A percentile compares a stretch with the other conserved stretches of the same genome.
phyloP scores from a whole-genome alignment of 2,113 vertebrate genomes.

The Oryzias javanicus region DNA sequence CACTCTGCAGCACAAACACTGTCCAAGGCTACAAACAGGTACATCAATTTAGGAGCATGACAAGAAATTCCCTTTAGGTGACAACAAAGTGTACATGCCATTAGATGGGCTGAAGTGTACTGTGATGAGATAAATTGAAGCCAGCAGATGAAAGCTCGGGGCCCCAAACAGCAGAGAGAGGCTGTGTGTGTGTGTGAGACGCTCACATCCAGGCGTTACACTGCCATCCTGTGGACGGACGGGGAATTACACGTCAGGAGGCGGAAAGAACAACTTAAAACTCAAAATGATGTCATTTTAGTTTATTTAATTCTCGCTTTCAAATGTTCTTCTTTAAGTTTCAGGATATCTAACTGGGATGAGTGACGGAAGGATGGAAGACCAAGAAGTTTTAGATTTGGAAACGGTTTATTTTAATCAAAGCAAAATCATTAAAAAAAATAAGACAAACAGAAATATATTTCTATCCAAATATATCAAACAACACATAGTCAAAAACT shows the following conservation, averaged over 20 bases:
- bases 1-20: slow-evolving; percentile 54
- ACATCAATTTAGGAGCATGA: slow-evolving; percentile 63
- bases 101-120: slow-evolving; percentile 66
- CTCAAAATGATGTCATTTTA: too few relatives aligned
- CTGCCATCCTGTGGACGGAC: slow-evolving; percentile 61
- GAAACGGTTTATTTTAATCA: too few relatives aligned
- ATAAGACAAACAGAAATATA: too few relatives aligned
- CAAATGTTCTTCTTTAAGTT: too few relatives aligned
- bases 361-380: too few relatives aligned
- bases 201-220: slow-evolving; percentile 35
- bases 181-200: slow-evolving; percentile 6
- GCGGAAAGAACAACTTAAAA: not conserved
- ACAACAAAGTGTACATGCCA: slow-evolving; percentile 67
- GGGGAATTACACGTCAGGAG: slow-evolving; percentile 3
- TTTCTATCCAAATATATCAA: too few relatives aligned
- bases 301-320: too few relatives aligned
- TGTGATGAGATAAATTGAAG: slow-evolving; percentile 69
- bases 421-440: too few relatives aligned
- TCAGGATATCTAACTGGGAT: too few relatives aligned
- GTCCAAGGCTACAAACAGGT: slow-evolving; percentile 64
- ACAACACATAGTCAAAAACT: too few relatives aligned
- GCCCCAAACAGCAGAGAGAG: slow-evolving; percentile 33
- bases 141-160: slow-evolving; percentile 64
- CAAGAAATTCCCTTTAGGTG: slow-evolving; percentile 65
- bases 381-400: too few relatives aligned